Evolutionary conservation across 2,888 invertebrate species (phyloP), one percentile per base, ranked within the genome.

Genomic region (Drosophila macrospina): DNA sequence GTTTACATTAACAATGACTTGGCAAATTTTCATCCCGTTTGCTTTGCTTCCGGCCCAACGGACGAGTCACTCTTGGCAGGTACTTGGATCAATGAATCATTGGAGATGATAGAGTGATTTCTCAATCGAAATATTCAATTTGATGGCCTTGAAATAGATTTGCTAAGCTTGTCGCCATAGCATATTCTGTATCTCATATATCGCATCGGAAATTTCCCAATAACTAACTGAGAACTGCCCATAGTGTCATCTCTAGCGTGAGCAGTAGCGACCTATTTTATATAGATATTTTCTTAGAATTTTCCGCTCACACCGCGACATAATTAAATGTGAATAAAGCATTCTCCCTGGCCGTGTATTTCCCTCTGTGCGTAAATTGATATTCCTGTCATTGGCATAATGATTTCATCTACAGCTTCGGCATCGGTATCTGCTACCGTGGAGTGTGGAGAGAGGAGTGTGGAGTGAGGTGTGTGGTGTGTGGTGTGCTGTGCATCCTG

Each of bases 331-430:
- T 36, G 50, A 48, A 20, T 61, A 41, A 42, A 72, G 60, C 48
- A 42, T 55, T 75, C 3, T 59, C 41, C 30, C 44, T 50, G 42
- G 34, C 50, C 51, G 54, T 5, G 39, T n/a, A 47, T 41, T 41
- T 32, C n/a, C 66, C 55, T 51, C 50, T 67, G 73, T 68, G 75
- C 41, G 87, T 84, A 88, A 88, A 85, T 88, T 84, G 89, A 88
- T 86, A 84, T 87, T 86, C 78, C 88, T 80, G 78, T 83, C 88
- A 83, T 69, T 86, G 80, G 63, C 61, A 61, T 74, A 80, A 80
- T 88, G 86, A 83, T 88, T 88, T 63, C 64, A 54, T 54, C 52
- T 54, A 41, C 39, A 41, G 30, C 52, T 39, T 51, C 24, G 26
- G 20, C 28, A 7, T 7, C 28, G 28, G 8, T 28, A 11, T 32